Percentiles rank a stretch among this genome's conserved stretches.
Evolutionary conservation across 2,888 invertebrate genomes (phyloP).

Genomic region (Sinhomidia bicolor): DNA sequence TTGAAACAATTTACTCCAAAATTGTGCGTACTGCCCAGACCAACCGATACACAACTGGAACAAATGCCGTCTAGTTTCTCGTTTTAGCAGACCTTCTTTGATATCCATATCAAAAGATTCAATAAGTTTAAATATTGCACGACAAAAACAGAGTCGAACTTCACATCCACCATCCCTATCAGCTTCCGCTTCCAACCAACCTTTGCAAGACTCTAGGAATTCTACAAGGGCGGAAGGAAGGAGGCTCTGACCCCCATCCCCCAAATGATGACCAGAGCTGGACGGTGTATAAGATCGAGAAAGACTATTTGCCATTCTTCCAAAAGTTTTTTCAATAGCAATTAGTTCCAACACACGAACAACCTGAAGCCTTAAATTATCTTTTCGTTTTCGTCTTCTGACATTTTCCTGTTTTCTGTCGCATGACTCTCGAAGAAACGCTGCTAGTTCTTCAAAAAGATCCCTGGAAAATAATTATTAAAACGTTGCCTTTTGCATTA

Average conservation of each 20-base stretch:
- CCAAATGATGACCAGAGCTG: constrained; percentile 74
- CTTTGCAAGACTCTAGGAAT: constrained; percentile 78
- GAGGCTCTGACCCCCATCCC: constrained; percentile 68
- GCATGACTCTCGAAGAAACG: constrained; percentile 96
- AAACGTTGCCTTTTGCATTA: no score
- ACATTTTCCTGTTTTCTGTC: constrained; percentile 99
- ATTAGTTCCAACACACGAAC: constrained; percentile 95
- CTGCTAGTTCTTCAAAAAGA: constrained; percentile 96
- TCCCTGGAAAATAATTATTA: constrained; percentile 86
- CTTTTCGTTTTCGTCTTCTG: constrained; percentile 93
- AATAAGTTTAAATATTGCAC: constrained; percentile 73
- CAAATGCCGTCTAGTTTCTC: constrained; percentile 92
- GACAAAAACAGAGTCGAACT: constrained; percentile 78
- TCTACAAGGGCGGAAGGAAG: constrained; percentile 76
- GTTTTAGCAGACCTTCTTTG: constrained; percentile 88
- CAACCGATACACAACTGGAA: constrained; percentile 96
- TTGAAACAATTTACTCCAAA: constrained; percentile 81
- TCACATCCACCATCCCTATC: constrained; percentile 80
- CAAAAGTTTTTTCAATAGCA: constrained; percentile 95
- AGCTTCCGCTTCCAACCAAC: constrained; percentile 79
- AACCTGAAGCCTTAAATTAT: constrained; percentile 94
- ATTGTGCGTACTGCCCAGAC: constrained; percentile 93
- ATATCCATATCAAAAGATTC: constrained; percentile 78
- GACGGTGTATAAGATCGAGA: constrained; percentile 72
- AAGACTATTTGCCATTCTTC: constrained; percentile 81